Evolutionary conservation across 2,113 vertebrate species (phyloP).

Genomic region (Dipodomys merriami): DNA sequence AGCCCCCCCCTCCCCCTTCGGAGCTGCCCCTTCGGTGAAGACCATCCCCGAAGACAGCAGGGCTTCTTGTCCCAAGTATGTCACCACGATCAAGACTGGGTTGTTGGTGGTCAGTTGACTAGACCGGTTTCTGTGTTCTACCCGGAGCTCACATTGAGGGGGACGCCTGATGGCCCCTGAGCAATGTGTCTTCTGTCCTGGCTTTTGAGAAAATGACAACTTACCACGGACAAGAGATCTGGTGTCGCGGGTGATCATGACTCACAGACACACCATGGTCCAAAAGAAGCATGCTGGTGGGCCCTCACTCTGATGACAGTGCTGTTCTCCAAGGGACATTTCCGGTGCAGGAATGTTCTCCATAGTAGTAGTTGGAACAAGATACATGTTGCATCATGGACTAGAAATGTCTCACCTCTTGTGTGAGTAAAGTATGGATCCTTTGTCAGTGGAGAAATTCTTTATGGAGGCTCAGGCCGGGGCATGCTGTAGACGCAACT

Average conservation of each 20-base stretch:
- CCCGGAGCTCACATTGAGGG: accelerated
- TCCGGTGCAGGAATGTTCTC: constrained; percentile 31
- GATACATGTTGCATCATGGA: not conserved
- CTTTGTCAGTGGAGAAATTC: not conserved
- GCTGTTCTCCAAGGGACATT: constrained; percentile 3
- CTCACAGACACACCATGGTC: constrained; percentile 3
- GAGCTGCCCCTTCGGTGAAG: not conserved
- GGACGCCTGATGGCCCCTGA: not conserved
- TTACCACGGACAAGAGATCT: constrained; percentile 5
- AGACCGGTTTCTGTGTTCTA: not conserved
- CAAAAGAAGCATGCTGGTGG: constrained; percentile 18
- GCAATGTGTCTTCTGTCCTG: not conserved
- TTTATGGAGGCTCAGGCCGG: not conserved
- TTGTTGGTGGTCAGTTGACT: not conserved
- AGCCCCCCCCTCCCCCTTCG: constrained; percentile 47
- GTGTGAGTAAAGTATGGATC: not conserved
- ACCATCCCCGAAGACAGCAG: not conserved
- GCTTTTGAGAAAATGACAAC: not conserved
- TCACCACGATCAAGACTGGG: not conserved
- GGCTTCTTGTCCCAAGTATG: not conserved
- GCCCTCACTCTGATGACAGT: not conserved
- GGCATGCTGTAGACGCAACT: accelerated
- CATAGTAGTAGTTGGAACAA: not conserved
- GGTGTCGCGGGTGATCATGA: constrained; percentile 31
- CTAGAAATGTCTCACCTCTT: not conserved